phyloP scores from a whole-genome alignment of 1,140 invertebrate genomes.

The Hestina assimilis region DNA sequence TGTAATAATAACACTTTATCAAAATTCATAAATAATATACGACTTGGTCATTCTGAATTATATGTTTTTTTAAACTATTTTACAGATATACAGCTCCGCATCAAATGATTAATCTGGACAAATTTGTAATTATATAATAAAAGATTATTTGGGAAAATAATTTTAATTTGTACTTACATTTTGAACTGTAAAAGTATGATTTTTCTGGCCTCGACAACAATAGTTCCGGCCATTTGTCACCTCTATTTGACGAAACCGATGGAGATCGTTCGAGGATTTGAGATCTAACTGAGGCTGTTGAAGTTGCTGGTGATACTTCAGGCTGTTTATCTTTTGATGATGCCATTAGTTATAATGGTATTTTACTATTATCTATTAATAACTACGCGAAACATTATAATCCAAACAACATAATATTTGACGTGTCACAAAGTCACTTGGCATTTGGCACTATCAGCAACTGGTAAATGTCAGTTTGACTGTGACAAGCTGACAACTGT shows the following conservation, averaged over 20 bases:
- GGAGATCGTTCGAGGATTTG: constrained; percentile 57
- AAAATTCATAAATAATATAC: no score
- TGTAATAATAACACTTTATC: no score
- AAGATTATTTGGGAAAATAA: background rate
- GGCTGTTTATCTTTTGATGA: constrained; percentile 53
- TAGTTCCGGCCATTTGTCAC: constrained; percentile 72
- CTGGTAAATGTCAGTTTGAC: constrained; percentile 12
- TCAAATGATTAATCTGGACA: no score
- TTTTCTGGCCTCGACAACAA: constrained; percentile 63
- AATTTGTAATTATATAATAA: background rate
- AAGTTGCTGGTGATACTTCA: constrained; percentile 56
- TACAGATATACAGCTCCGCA: no score
- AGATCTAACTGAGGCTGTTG: constrained; percentile 53
- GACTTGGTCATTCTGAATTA: no score
- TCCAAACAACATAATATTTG: constrained; percentile 25
- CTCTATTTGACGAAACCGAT: constrained; percentile 57
- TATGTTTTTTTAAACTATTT: no score
- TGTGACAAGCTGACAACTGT: background rate
- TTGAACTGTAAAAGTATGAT: constrained; percentile 60
- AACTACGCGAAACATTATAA: constrained; percentile 34
- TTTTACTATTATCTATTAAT: constrained; percentile 33
- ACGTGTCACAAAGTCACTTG: constrained; percentile 24
- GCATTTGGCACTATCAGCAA: constrained; percentile 1
- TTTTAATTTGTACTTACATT: constrained; percentile 52
- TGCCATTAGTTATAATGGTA: no score